Conservation (phyloP, 2,797 vertebrate genomes). For the Gymnocypris eckloni region DNA sequence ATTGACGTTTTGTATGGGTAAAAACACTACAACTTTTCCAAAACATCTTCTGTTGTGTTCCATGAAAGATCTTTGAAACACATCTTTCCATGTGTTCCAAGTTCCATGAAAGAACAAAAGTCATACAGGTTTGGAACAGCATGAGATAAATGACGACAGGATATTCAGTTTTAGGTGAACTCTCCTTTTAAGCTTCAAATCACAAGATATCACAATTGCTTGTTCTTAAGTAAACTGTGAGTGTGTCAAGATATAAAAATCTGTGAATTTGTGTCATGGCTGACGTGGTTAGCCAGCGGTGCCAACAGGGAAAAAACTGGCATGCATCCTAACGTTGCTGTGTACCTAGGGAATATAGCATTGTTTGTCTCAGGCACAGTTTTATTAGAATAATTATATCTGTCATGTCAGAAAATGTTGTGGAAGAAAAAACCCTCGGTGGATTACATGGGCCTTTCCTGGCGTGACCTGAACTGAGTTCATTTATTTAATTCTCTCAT, state of each 20-base stretch:
- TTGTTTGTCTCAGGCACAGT: conserved; percentile 63
- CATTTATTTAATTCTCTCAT: conserved; percentile 59
- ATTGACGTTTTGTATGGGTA: background rate
- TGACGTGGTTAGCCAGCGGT: conserved; percentile 7
- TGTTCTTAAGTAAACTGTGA: background rate
- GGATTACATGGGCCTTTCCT: conserved; percentile 63
- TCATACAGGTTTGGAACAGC: background rate
- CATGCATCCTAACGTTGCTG: conserved; percentile 59
- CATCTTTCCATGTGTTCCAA: no score
- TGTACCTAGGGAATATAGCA: conserved; percentile 66
- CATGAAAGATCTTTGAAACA: no score
- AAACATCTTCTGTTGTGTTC: background rate
- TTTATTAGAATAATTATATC: conserved; percentile 75
- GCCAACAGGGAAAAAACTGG: conserved; percentile 39
- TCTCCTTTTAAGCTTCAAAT: background rate
- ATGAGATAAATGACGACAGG: background rate
- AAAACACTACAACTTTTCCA: background rate
- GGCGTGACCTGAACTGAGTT: conserved; percentile 58
- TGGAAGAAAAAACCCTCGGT: conserved; percentile 41
- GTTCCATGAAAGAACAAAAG: background rate
- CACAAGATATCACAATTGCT: background rate
- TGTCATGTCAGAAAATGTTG: conserved; percentile 63
- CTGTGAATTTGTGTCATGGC: background rate
- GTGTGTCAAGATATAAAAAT: background rate
- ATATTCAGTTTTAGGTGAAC: background rate